Base-by-base conservation (phyloP, 2,113 vertebrate species). In the Progne subis region DNA sequence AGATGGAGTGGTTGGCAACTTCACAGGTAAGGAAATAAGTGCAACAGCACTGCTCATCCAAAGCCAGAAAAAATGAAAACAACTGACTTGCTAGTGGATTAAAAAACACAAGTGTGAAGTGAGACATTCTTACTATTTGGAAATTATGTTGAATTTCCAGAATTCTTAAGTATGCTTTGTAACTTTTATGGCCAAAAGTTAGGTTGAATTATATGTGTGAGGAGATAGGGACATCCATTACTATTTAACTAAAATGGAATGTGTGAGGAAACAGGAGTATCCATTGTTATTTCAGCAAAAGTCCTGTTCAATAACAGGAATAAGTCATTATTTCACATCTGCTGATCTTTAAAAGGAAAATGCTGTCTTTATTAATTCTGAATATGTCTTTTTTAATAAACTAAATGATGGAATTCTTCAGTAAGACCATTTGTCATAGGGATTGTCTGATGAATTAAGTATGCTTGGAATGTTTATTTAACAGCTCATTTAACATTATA, bases 201-300 rank as follows among this genome's bases (percentile, higher is more conserved):
- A 70, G 80, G 92, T 97, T 98, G 97, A 97, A 93, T 98, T 96
- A 75, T 84, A 81, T 93, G 53, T 86, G n/a, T 79, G 57, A 76
- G 90, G 67, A 80, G 81, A 64, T 8, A 72, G 88, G 84, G 81
- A 5, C 64, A 92, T 87, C 67, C 44, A 64, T 71, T 90, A 59
- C 41, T 86, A 26, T 88, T 79, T 92, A 72, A 71, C 57, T 88
- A 18, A 82, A 82, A 68, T 68, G 67, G 78, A 85, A 92, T 94
- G 72, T 91, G 39, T 86, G 55, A 88, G 80, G 72, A 76, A 85
- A 60, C 19, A 77, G 94, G 90, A 91, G n/a, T 53, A 92, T 85
- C 80, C 37, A 57, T 53, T 95, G 68, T 86, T 92, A 56, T 67
- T 95, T 89, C 72, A 85, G 37, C 16, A 52, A 71, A 70, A 80